Percentiles rank a stretch among this genome's conserved stretches.
phyloP scores from a whole-genome alignment of 1,140 invertebrate genomes.

The silkworm (Bombyx mori) region ASM3026992v2 NC_085121.1:15521001-15521500 shows the following conservation, averaged over 20 bases:
- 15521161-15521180: constrained; percentile 53
- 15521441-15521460: no score
- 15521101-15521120: constrained; percentile 45
- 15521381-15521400: constrained; percentile 1
- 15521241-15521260: constrained; percentile 62
- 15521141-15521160: constrained; percentile 62
- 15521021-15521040: constrained; percentile 59
- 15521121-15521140: constrained; percentile 51
- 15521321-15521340: constrained; percentile 55
- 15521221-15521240: constrained; percentile 62
- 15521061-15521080: constrained; percentile 19
- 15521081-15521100: background rate
- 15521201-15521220: constrained; percentile 61
- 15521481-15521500: no score
- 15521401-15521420: background rate
- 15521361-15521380: constrained; percentile 54
- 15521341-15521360: constrained; percentile 64
- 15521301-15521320: constrained; percentile 51
- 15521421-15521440: no score
- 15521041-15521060: constrained; percentile 36
- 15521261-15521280: constrained; percentile 62
- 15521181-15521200: constrained; percentile 59
- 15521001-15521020: constrained; percentile 52
- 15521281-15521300: constrained; percentile 55
- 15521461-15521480: no score